These are phyloP conservation scores for Leptatherina wallacei DNA, from an alignment of 2,797 vertebrate species.

Conservation along the genomic window DNA sequence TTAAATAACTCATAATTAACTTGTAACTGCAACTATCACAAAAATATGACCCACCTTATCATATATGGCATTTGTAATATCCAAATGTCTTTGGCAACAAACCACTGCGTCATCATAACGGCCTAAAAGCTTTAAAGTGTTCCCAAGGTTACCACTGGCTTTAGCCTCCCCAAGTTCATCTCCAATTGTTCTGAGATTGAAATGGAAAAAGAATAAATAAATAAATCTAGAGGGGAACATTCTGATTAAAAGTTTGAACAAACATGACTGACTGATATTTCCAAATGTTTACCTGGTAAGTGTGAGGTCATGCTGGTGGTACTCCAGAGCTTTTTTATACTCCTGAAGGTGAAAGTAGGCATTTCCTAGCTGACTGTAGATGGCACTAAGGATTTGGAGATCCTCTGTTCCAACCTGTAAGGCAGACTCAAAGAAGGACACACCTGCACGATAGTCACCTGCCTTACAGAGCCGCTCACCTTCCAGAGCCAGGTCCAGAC, in stretches of 20 bases:
- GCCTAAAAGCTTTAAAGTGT: conserved; percentile 95
- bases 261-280: neutral
- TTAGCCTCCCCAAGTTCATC: conserved; percentile 96
- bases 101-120: conserved; percentile 94
- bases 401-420: conserved; percentile 97
- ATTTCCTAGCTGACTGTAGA: conserved; percentile 98
- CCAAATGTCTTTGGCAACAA: conserved; percentile 95
- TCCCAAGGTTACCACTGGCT: conserved; percentile 97
- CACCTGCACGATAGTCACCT: conserved; percentile 89
- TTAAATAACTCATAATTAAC: neutral
- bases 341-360: conserved; percentile 97
- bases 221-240: conserved; percentile 1
- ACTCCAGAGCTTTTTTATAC: conserved; percentile 93
- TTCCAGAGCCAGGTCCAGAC: conserved; percentile 95
- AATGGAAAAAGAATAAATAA: conserved; percentile 1
- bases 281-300: conserved; percentile 71
- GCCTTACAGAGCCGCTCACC: conserved; percentile 94
- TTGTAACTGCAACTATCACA: neutral
- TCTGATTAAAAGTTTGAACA: conserved; percentile 19
- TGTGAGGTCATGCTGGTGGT: conserved; percentile 95
- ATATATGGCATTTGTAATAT: conserved; percentile 91
- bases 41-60: conserved; percentile 87
- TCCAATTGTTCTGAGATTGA: conserved; percentile 88
- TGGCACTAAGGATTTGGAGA: conserved; percentile 96
- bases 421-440: conserved; percentile 95